phyloP scores from a whole-genome alignment of 2,888 invertebrate genomes.

The Conops quadrifasciatus region DNA sequence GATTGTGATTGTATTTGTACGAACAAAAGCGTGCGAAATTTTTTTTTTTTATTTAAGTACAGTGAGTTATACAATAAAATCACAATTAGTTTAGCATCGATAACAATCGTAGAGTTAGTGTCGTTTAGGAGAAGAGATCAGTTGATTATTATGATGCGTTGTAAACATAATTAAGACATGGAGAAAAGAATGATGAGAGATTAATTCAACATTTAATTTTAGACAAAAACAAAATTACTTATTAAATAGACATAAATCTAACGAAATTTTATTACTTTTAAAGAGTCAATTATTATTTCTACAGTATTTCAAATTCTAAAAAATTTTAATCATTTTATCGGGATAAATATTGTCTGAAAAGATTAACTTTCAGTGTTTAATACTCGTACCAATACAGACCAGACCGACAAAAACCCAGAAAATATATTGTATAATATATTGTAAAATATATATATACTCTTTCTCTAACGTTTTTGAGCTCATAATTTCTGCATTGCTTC shows the following conservation, averaged over 20 bases:
- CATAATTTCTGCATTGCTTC: not conserved
- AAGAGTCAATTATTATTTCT: too few species aligned
- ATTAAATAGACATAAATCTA: not conserved
- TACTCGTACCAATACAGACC: too few species aligned
- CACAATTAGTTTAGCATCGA: slow-evolving; percentile 1
- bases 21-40: slow-evolving; percentile 29
- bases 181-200: not conserved
- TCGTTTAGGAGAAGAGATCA: slow-evolving; percentile 5
- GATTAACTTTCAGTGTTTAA: too few species aligned
- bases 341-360: too few species aligned
- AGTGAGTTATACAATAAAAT: slow-evolving; percentile 10
- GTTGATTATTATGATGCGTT: slow-evolving; percentile 14
- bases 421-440: too few species aligned
- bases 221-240: not conserved
- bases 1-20: not conserved
- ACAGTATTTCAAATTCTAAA: too few species aligned
- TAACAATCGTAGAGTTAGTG: slow-evolving; percentile 22
- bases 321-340: too few species aligned
- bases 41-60: slow-evolving; percentile 11
- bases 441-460: too few species aligned
- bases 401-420: too few species aligned
- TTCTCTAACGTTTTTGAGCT: too few species aligned
- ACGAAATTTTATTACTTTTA: not conserved
- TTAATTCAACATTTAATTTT: not conserved
- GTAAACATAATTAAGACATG: not conserved